A percentile compares a stretch with the other conserved stretches of the same genome.
These are phyloP conservation scores for Ceratosolen solmsi DNA, from an alignment of 1,140 invertebrate species.

Conservation along the genomic window DNA sequence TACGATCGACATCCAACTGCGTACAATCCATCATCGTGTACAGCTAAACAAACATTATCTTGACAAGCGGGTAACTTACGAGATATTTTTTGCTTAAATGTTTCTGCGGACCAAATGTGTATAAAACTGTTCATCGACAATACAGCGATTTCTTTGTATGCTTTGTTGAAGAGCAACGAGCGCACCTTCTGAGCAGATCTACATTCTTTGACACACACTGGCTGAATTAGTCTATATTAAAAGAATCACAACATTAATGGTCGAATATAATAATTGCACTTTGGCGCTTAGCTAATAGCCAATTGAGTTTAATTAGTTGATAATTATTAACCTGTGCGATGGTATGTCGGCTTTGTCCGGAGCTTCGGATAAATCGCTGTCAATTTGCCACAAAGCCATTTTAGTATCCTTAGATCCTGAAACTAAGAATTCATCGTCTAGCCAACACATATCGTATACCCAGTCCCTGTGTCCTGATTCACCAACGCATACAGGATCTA, in stretches of 20 bases:
- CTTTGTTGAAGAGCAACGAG: slow-evolving; percentile 89
- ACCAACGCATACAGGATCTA: slow-evolving; percentile 96
- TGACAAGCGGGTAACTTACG: slow-evolving; percentile 89
- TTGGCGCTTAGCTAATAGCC: background rate
- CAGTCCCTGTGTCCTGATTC: slow-evolving; percentile 93
- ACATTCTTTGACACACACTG: slow-evolving; percentile 85
- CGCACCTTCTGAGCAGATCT: slow-evolving; percentile 86
- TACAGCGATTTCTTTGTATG: slow-evolving; percentile 91
- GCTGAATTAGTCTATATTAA: slow-evolving; percentile 75
- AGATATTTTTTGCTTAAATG: slow-evolving; percentile 87
- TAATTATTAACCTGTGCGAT: slow-evolving; percentile 63
- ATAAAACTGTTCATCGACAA: slow-evolving; percentile 92
- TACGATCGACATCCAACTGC: slow-evolving; percentile 95
- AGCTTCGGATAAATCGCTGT: slow-evolving; percentile 76
- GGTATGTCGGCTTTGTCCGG: slow-evolving; percentile 74
- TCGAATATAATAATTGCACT: background rate
- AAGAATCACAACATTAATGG: slow-evolving; percentile 10
- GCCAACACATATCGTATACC: slow-evolving; percentile 96
- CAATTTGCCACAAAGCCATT: slow-evolving; percentile 85
- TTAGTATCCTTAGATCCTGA: slow-evolving; percentile 93
- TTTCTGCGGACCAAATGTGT: slow-evolving; percentile 93
- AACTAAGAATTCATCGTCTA: slow-evolving; percentile 96
- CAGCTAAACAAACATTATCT: slow-evolving; percentile 94
- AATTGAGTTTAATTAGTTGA: background rate
- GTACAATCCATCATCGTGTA: slow-evolving; percentile 88